Conservation (phyloP, 2,797 vertebrate genomes). For the Synaphobranchus kaupii region DNA sequence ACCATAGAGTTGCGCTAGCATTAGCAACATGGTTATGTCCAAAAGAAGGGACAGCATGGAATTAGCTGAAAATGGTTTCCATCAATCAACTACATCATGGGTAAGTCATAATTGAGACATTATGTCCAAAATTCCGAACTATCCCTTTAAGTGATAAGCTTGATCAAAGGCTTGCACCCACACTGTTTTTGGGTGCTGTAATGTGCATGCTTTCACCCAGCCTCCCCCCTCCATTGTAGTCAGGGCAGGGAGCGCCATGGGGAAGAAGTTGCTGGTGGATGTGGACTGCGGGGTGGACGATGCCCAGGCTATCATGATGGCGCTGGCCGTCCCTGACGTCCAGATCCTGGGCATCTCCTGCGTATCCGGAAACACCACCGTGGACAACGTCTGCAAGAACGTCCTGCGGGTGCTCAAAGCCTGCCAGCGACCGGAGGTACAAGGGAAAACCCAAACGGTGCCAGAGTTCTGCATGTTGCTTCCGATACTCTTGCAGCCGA, state of each 20-base stretch:
- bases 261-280: conserved; percentile 69
- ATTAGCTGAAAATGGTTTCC: too few species aligned
- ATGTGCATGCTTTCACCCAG: neutral
- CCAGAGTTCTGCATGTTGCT: neutral
- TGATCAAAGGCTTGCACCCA: too few species aligned
- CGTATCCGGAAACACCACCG: conserved; percentile 69
- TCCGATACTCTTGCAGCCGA: neutral
- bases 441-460: neutral
- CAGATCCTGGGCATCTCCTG: conserved; percentile 75
- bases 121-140: too few species aligned
- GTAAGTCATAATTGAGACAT: too few species aligned
- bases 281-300: conserved; percentile 75
- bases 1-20: too few species aligned
- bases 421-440: conserved; percentile 67
- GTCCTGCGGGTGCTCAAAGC: conserved; percentile 67
- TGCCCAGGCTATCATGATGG: conserved; percentile 77
- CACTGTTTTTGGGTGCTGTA: neutral
- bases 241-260: conserved; percentile 49
- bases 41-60: too few species aligned
- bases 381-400: conserved; percentile 78
- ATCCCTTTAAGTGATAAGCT: too few species aligned
- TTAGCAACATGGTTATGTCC: too few species aligned
- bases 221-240: neutral
- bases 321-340: conserved; percentile 62
- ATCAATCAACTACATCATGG: too few species aligned